Base-by-base conservation (phyloP, 92 coral and sea anemone genomes). In the Umimayanthus chanpuru region DNA sequence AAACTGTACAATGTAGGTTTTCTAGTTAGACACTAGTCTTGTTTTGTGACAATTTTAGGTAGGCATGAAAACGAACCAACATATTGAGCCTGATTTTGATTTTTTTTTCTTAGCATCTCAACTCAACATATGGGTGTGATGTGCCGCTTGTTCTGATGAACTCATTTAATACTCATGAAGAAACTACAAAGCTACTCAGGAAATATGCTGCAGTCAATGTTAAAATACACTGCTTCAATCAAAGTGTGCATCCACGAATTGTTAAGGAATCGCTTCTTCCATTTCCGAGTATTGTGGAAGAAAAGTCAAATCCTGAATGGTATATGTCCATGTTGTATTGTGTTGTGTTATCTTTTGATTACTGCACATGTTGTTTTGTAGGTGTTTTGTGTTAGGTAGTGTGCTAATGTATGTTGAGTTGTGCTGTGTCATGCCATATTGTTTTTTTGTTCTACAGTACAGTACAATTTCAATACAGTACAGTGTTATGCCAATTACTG, bases 131-230 rank as follows among this genome's bases (percentile, higher is more conserved):
- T 94, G 95, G 94, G 0, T 92, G 96, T 66, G 58, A 87, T 80
- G 96, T 96, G 18, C 99, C 99, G 0, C 91, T 96, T 73, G 99
- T 96, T 40, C 90, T 96, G 32, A 96, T 96, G 99, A 96, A 96
- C 90, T 96, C 99, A 20, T 96, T 96, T 88, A 96, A 96, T 72
- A 96, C 99, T 38, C 98, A 95, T 79, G 96, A 96, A 12, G 99
- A 96, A 43, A 96, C 98, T 1, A 82, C 87, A 88, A 96, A 96
- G 90, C 87, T 96, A 15, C 87, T 96, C 28, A 88, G 94, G 81
- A 96, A 96, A 85, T 96, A 96, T 89, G 89, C 85, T 26, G 98
- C 96, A 32, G 92, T 92, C 66, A 96, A 95, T 18, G 92, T 96
- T 21, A 23, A 73, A 7, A 96, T 96, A 58, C 93, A 92, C 86